Base-by-base conservation (phyloP, 1,140 invertebrate genomes). In the Monochamus saltuarius region DNA sequence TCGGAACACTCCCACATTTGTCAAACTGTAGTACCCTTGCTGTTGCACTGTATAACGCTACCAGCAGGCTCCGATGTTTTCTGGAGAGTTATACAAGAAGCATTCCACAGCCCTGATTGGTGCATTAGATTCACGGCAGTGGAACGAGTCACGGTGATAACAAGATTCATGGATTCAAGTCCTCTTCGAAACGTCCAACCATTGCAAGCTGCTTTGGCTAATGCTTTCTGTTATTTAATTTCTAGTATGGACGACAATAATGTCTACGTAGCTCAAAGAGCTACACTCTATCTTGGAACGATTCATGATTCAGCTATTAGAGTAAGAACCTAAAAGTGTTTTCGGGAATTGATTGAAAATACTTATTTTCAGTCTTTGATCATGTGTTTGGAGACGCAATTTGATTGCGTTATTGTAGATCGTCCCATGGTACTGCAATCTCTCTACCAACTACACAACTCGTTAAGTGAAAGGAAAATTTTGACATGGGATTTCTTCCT, bases 401-500 rank as follows among this genome's bases (percentile, higher is more conserved):
- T 97, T 79, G 94, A 96, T 79, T 82, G 90, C 36, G 94, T 99
- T 45, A 96, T 98, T 56, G 87, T 95, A 36, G 98, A 99, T 77
- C 84, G 98, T 35, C 94, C 96, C 1, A 92, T 99, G 85, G 94
- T 99, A 34, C 84, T 99, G n/a, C 94, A 98, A 77, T 90, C 92
- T 0, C 83, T 99, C 13, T 95, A 96, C 78, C 92, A 98, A 73
- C 82, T 99, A 1, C 91, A 96, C 71, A 97, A 96, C 73, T 90
- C 92, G 6, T 82, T 99, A 2, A 91, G 89, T 61, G 93, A 98
- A 73, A 82, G 95, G 38, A 87, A 88, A 64, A 92, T 99, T 60
- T 82, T 99, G 7, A 88, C 88, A 1, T 99, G 97, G 97, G 95
- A 99, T 58, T 99, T 99, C 80, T 99, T 99, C 75, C 82, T 98